Conservation (phyloP, 2,113 vertebrate genomes). For the Nipponia nippon region DNA sequence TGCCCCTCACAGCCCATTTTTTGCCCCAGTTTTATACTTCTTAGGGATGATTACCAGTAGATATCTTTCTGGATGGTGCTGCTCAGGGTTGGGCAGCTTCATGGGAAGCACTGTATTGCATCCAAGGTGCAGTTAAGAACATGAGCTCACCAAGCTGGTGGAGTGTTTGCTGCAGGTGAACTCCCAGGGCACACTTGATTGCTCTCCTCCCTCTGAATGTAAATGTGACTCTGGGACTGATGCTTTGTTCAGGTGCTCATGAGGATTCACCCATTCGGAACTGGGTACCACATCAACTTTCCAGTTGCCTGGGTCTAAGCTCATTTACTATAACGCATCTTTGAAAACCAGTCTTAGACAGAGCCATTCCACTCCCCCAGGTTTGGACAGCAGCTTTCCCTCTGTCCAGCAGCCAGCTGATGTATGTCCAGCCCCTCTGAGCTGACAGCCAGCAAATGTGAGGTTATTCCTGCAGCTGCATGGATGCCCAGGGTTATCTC, state of each 20-base stretch:
- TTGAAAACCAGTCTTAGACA: not conserved
- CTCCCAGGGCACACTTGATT: not conserved
- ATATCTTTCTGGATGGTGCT: not conserved
- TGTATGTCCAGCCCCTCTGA: not conserved
- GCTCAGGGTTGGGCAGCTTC: not conserved
- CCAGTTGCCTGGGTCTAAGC: not conserved
- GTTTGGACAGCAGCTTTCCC: not conserved
- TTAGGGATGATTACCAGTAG: not conserved
- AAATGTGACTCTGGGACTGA: not conserved
- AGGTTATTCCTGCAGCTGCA: not conserved
- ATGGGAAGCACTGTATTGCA: not conserved
- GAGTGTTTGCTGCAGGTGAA: not conserved
- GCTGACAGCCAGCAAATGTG: not conserved
- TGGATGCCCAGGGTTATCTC: not conserved
- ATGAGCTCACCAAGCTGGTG: not conserved
- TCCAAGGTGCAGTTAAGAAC: not conserved
- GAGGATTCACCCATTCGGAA: not conserved
- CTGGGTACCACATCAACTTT: not conserved
- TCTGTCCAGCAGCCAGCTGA: not conserved
- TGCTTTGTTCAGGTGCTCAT: not conserved
- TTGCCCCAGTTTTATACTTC: not conserved
- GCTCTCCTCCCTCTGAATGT: not conserved
- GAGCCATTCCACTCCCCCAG: not conserved
- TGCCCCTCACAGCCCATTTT: not conserved
- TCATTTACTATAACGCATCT: not conserved